Base-by-base conservation (phyloP, 2,113 vertebrate genomes). In the Acanthisitta chloris region DNA sequence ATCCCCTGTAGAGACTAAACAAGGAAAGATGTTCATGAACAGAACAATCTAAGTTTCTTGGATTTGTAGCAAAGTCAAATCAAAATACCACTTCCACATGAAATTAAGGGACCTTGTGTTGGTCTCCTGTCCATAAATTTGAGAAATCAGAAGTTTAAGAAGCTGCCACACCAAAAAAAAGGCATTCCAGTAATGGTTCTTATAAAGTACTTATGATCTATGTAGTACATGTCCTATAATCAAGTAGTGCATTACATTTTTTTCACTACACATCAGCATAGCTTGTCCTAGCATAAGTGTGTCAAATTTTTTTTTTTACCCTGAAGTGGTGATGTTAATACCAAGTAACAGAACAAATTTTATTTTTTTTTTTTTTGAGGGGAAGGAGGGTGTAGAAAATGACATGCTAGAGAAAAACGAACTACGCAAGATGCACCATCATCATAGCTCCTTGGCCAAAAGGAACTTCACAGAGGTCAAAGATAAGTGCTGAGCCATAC, bases 401-500 rank as follows among this genome's bases (percentile, higher is more conserved):
- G 6, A 73, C 28, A 40, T 1, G 6, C 16, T 36, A 81, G 12
- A 48, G 34, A 83, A 86, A 86, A 46, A 0, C 34, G 4, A 83
- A n/a, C 10, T 38, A 15, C 8, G 9, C 8, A 83, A 73, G 45
- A 61, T 48, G 15, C 20, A 81, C 3, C 12, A 76, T 38, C 14
- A 14, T 4, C 65, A 25, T 28, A 38, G 33, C 58, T 85, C 18
- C 14, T 79, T 46, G 33, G 36, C 40, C 66, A 76, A 72, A 87
- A 85, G 23, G 9, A 79, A 26, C 24, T 62, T 21, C 33, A 34
- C 4, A 0, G 21, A 86, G 36, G 20, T 51, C 49, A 67, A 62
- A 36, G 42, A 6, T 2, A 46, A 67, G 16, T 2, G 0, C 9
- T 0, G 6, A 81, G n/a, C 26, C 51, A 40, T 6, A 48, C 2